These are phyloP conservation scores for Numenius arquata DNA, from an alignment of 2,113 vertebrate genomes.

Conservation along the genomic window DNA sequence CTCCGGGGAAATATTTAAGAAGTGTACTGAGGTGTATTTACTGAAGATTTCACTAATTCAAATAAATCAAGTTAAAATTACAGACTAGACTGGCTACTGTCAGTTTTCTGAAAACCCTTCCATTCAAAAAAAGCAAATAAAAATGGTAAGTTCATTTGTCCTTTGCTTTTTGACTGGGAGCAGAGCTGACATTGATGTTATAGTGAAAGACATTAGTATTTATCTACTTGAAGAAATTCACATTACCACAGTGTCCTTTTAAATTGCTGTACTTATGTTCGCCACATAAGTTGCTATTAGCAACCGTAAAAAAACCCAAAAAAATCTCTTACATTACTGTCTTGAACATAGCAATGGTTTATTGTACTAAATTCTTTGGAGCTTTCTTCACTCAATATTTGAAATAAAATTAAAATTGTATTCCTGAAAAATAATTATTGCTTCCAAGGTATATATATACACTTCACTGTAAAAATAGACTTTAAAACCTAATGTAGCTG, in stretches of 20 bases:
- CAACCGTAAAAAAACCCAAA: slow-evolving; percentile 11
- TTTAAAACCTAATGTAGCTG: background rate
- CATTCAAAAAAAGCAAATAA: slow-evolving; percentile 52
- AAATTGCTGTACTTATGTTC: slow-evolving; percentile 64
- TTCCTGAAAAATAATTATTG: background rate
- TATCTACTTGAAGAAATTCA: slow-evolving; percentile 61
- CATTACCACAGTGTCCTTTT: slow-evolving; percentile 48
- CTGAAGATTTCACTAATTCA: slow-evolving; percentile 58
- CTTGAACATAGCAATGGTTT: background rate
- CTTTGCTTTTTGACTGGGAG: slow-evolving; percentile 27
- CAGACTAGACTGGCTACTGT: slow-evolving; percentile 19
- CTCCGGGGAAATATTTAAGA: slow-evolving; percentile 18
- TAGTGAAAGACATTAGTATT: slow-evolving; percentile 54
- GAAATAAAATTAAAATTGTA: slow-evolving; percentile 33
- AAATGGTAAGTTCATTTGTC: slow-evolving; percentile 40
- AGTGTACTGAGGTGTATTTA: slow-evolving; percentile 20
- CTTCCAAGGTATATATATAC: background rate
- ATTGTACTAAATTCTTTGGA: slow-evolving; percentile 12
- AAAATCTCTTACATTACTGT: background rate
- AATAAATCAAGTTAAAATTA: slow-evolving; percentile 62
- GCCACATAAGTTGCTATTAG: slow-evolving; percentile 64
- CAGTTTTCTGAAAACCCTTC: slow-evolving; percentile 35
- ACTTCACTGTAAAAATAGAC: background rate
- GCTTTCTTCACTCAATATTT: background rate
- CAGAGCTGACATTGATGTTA: background rate